These are phyloP conservation scores for Phyllostomus discolor DNA, from an alignment of 2,113 vertebrate genomes.

Conservation along the genomic window DNA sequence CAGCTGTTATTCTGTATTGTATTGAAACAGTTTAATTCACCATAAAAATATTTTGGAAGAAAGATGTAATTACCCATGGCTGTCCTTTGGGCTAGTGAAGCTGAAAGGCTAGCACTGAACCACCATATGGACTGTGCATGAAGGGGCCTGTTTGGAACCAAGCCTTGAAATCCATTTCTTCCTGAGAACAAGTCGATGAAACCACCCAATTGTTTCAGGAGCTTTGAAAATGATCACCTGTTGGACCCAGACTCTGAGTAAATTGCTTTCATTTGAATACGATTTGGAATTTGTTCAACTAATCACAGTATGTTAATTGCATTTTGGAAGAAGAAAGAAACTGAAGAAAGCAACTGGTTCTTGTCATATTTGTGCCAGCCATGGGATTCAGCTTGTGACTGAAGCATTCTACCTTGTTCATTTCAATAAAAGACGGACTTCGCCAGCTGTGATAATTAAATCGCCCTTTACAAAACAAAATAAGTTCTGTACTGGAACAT, in stretches of 20 bases:
- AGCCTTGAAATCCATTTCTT: slow-evolving; percentile 67
- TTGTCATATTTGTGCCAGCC: slow-evolving; percentile 73
- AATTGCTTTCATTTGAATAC: slow-evolving; percentile 84
- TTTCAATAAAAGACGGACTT: slow-evolving; percentile 68
- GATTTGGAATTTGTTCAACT: slow-evolving; percentile 83
- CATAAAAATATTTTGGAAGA: slow-evolving; percentile 49
- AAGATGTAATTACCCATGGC: slow-evolving; percentile 63
- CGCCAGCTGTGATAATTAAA: slow-evolving; percentile 74
- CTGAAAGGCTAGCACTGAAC: slow-evolving; percentile 44
- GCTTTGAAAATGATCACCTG: slow-evolving; percentile 77
- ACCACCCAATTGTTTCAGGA: slow-evolving; percentile 72
- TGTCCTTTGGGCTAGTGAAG: slow-evolving; percentile 35
- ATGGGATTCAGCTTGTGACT: slow-evolving; percentile 64
- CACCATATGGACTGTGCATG: slow-evolving; percentile 62
- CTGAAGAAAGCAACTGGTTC: slow-evolving; percentile 70
- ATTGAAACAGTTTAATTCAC: slow-evolving; percentile 42
- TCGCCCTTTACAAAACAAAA: slow-evolving; percentile 64
- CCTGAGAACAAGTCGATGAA: slow-evolving; percentile 69
- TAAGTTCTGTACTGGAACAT: background rate
- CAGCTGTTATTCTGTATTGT: background rate
- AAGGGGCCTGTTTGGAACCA: slow-evolving; percentile 41
- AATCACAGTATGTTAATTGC: slow-evolving; percentile 82
- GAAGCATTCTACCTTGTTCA: slow-evolving; percentile 67
- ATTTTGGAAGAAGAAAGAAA: slow-evolving; percentile 76
- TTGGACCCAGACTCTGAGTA: slow-evolving; percentile 73